Base-by-base conservation (phyloP, 2,797 vertebrate species). In the Semaprochilodus insignis region DNA sequence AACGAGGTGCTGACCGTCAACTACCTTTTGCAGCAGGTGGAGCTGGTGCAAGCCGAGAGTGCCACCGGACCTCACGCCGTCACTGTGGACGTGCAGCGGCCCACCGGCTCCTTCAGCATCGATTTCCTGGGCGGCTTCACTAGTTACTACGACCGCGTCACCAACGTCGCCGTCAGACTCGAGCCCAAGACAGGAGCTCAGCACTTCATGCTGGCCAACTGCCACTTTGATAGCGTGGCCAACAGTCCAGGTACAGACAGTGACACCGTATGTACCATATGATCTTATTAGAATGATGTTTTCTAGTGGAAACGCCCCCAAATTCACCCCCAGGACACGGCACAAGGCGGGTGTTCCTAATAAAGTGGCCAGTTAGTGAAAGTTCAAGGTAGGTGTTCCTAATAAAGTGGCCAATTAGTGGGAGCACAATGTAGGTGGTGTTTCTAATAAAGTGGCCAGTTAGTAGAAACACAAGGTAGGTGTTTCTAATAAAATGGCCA, bases 91-190 rank as follows among this genome's bases (percentile, higher is more conserved):
- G 80, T 97, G 40, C 98, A 98, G 84, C 95, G 94, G 11, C 98
- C 98, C 75, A 98, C 97, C 0, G 98, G 98, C 71, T 95, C 97
- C 25, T 99, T 99, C 91, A 98, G 96, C 90, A 97, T 99, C 82
- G 96, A 99, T 90, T 99, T 99, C 86, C 93, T 99, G 0, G 97
- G 98, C 34, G 98, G 97, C 31, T 99, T 99, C 91, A 99, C 97
- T 70, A 99, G 97, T 91, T 98, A 96, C 90, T 99, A 99, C 65
- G 97, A 97, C 91, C 96, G 95, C 0, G 95, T 99, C 92, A 98
- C 96, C 86, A 99, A 99, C 87, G 87, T 99, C 0, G 95, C 93
- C 0, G 97, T 99, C 60, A 96, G 95, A 83, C 91, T 99, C 81
- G 97, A 99, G 87, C 97, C 98, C 10, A 95, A 87, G 77, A 85